Conservation (phyloP, 2,888 invertebrate species). For the Microctonus hyperodae region DNA sequence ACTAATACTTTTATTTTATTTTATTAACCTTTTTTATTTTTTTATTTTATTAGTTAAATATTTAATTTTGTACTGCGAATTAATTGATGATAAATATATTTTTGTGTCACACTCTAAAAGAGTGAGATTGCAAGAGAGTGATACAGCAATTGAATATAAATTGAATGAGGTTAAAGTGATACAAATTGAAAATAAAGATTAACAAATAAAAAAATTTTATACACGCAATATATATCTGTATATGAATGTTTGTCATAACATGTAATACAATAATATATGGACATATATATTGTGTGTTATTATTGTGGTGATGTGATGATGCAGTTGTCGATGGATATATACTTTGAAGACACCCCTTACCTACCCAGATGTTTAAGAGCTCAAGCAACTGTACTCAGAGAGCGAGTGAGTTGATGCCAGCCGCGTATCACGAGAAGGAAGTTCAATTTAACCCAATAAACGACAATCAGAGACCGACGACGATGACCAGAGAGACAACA, state of each 20-base stretch:
- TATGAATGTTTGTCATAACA: not conserved
- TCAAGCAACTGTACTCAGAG: slow-evolving; percentile 58
- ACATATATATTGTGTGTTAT: not conserved
- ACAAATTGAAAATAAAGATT: not conserved
- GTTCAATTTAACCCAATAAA: slow-evolving; percentile 65
- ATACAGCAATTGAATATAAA: not conserved
- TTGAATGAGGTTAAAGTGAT: not conserved
- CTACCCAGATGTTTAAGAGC: slow-evolving; percentile 61
- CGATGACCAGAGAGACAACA: slow-evolving; percentile 54
- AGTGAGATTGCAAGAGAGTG: too few species aligned
- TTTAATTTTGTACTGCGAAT: not conserved
- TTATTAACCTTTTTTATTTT: not conserved
- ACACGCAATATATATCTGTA: not conserved
- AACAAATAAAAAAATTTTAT: not conserved
- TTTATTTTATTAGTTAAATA: not conserved
- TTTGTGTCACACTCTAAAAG: not conserved
- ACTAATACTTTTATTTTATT: not conserved
- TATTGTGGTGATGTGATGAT: not conserved
- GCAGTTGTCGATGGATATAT: slow-evolving; percentile 42
- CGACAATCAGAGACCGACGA: slow-evolving; percentile 64
- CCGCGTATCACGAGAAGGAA: slow-evolving; percentile 64
- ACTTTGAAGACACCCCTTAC: slow-evolving; percentile 61
- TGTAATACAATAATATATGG: not conserved
- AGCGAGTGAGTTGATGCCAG: slow-evolving; percentile 62
- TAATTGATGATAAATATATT: not conserved